Evolutionary conservation across 2,888 invertebrate genomes (phyloP).

Genomic region (Encarsia formosa): DNA sequence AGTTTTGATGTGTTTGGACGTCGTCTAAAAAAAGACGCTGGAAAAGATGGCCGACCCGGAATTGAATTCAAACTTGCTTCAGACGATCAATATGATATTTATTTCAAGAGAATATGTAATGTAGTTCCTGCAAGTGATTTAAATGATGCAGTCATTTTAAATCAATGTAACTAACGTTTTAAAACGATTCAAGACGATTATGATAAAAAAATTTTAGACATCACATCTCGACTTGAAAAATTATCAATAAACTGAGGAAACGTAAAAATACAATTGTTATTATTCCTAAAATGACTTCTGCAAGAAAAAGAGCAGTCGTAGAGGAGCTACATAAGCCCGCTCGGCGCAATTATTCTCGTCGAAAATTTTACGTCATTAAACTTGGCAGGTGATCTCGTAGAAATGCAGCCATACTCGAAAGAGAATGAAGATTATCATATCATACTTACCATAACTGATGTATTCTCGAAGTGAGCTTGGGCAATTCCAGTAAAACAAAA

Average conservation of each 20-base stretch:
- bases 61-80: conserved; percentile 1
- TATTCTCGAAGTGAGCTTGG: conserved; percentile 46
- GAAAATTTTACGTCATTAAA: conserved; percentile 15
- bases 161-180: neutral
- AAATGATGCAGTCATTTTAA: conserved; percentile 12
- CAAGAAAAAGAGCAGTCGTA: conserved; percentile 3
- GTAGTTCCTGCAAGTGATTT: conserved; percentile 3
- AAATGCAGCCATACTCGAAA: neutral
- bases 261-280: conserved; percentile 4
- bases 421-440: too few species aligned
- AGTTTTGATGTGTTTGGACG: conserved; percentile 9
- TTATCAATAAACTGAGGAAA: neutral
- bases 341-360: conserved; percentile 1
- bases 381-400: neutral
- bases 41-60: neutral
- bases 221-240: neutral
- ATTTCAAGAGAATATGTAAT: conserved; percentile 19
- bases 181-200: neutral
- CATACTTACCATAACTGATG: conserved; percentile 44
- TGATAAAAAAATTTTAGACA: neutral
- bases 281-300: neutral
- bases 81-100: conserved; percentile 20
- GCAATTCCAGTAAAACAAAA: conserved; percentile 40
- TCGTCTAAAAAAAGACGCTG: neutral
- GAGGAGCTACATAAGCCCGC: conserved; percentile 5